These are phyloP conservation scores for Syngnathus acus DNA, from an alignment of 2,797 vertebrate genomes.

Conservation along the genomic window DNA sequence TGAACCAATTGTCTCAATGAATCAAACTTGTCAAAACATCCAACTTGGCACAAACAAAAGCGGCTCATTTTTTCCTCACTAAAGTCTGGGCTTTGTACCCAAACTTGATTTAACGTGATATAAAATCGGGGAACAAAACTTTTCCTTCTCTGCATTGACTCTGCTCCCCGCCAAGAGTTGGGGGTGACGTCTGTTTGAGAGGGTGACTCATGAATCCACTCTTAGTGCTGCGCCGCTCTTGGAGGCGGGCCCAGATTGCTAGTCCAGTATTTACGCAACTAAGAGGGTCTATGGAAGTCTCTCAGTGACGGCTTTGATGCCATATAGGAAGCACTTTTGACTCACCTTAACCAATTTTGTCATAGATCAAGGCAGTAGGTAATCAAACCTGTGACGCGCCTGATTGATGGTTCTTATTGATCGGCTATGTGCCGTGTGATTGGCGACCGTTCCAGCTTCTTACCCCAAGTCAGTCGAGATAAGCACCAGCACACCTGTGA, in stretches of 20 bases:
- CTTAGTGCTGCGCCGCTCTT: conserved; percentile 58
- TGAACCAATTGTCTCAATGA: conserved; percentile 23
- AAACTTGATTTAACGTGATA: conserved; percentile 51
- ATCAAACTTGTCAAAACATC: conserved; percentile 36
- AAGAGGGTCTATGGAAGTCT: conserved; percentile 60
- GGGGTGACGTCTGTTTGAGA: conserved; percentile 65
- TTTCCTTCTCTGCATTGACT: conserved; percentile 57
- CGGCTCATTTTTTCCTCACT: conserved; percentile 23
- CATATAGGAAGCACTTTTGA: conserved; percentile 40
- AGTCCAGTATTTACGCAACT: conserved; percentile 63
- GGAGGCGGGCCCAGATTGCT: conserved; percentile 54
- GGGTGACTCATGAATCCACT: conserved; percentile 69
- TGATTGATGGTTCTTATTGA: background rate
- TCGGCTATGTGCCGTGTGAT: background rate
- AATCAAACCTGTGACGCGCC: conserved; percentile 48
- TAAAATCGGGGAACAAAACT: conserved; percentile 58
- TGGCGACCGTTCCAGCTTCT: background rate
- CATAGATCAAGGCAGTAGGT: conserved; percentile 49
- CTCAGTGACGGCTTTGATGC: conserved; percentile 38
- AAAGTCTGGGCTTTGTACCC: conserved; percentile 36
- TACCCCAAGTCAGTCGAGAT: background rate
- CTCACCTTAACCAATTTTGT: conserved; percentile 52
- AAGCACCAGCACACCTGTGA: background rate
- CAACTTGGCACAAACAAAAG: conserved; percentile 29
- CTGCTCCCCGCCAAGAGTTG: conserved; percentile 52